Evolutionary conservation across 2,888 invertebrate species (phyloP), one percentile per base, ranked within the genome.

Genomic region (Scaptomyza flava): DNA sequence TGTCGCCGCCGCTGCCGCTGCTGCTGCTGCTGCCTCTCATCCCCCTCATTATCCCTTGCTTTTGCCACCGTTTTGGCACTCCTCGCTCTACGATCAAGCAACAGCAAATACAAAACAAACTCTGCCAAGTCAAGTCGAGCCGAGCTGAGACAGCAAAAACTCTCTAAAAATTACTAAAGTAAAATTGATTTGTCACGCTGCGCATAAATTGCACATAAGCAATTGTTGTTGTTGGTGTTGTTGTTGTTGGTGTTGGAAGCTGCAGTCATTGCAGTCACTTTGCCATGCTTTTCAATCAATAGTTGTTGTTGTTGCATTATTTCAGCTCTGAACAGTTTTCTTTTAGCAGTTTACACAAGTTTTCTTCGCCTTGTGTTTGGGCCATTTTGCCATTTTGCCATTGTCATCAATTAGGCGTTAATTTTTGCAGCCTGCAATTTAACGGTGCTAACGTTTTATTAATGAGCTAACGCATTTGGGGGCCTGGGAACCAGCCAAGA

Each of bases 171-270:
- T 75, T 59, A 64, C 72, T 72, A 58, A 67, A 72, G 73, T 70
- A 81, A 85, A 87, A 87, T 85, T 87, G 85, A 85, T 86, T 81
- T 87, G 83, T 87, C 90, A 90, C 85, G 89, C 81, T 87, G 90
- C 86, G 83, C 90, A 89, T 89, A 90, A 90, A 90, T 89, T 90
- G 88, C 90, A 84, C 77, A 90, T 87, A 85, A 86, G 71, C 71
- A 4, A 43, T 8, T 63, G 58, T 43, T 48, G 67, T 27, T 58
- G 66, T 54, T 70, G 50, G n/a, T 48, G 20, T 12, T 53, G 43
- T 3, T 45, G 64, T 43, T 64, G 59, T 6, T 65, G 54, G 23
- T 50, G 47, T 4, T 63, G 53, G 59, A 77, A 52, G 67, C 57
- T 68, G 73, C 72, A 59, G 65, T 77, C 75, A 70, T 74, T 65